Evolutionary conservation across 2,888 invertebrate species (phyloP).

Genomic region (Hydrotaea cyrtoneurina): DNA sequence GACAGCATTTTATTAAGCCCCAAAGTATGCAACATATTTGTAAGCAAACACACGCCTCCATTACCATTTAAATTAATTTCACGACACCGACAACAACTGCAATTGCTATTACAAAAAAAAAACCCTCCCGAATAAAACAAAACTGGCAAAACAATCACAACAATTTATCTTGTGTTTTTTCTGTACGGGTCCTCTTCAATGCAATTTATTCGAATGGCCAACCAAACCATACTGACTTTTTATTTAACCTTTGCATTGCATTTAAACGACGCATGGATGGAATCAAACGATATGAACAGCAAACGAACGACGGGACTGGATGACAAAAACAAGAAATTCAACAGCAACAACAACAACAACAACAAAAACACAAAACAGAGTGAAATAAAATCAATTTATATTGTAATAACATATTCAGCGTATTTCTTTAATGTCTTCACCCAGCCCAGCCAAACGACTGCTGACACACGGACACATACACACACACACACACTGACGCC

Average conservation of each 20-base stretch:
- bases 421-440: constrained; percentile 42
- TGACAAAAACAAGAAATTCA: neutral
- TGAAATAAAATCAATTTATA: constrained; percentile 56
- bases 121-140: neutral
- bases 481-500: neutral
- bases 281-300: constrained; percentile 13
- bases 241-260: constrained; percentile 24
- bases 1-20: neutral
- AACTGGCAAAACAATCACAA: constrained; percentile 21
- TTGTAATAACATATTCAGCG: constrained; percentile 58
- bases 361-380: neutral
- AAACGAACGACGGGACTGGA: neutral
- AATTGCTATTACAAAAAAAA: neutral
- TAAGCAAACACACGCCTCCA: constrained; percentile 26
- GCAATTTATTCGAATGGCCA: constrained; percentile 29
- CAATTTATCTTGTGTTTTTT: constrained; percentile 28
- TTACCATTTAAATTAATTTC: constrained; percentile 38
- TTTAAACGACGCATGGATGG: constrained; percentile 1
- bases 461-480: no score
- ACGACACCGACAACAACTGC: neutral
- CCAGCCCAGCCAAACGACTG: constrained; percentile 5
- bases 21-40: neutral
- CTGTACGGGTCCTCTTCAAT: neutral
- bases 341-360: no score
- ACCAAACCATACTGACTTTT: neutral